These are phyloP conservation scores for Hypsibius dujardini DNA, from an alignment of 1,140 invertebrate species.

Conservation along the genomic window DNA sequence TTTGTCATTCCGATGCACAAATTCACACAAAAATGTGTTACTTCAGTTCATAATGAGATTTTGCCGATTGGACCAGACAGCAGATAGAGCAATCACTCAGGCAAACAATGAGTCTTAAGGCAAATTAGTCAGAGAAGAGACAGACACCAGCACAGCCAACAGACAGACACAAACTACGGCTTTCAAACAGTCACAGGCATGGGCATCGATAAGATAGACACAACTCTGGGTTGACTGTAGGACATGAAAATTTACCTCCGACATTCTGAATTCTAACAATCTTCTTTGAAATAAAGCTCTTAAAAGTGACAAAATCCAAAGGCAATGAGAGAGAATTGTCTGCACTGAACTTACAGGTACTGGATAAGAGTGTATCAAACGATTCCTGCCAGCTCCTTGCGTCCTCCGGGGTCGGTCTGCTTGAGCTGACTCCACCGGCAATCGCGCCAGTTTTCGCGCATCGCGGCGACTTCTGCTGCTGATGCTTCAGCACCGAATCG, in stretches of 20 bases:
- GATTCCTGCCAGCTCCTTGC: conserved; percentile 37
- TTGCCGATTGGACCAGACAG: too few species aligned
- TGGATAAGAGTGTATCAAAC: conserved; percentile 36
- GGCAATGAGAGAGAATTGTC: neutral
- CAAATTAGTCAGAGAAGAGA: too few species aligned
- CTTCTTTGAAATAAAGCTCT: neutral
- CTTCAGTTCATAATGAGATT: too few species aligned
- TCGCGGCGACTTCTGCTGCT: neutral
- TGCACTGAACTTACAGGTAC: conserved; percentile 36
- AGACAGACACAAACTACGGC: conserved; percentile 18
- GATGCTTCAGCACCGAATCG: neutral
- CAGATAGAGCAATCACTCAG: too few species aligned
- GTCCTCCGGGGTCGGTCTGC: conserved; percentile 35
- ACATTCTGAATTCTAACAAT: conserved; percentile 18
- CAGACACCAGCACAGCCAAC: too few species aligned
- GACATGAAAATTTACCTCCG: neutral
- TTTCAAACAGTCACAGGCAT: conserved; percentile 16
- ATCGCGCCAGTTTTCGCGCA: neutral
- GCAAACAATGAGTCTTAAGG: too few species aligned
- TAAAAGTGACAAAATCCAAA: neutral
- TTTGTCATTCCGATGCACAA: neutral
- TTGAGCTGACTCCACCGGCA: conserved; percentile 21
- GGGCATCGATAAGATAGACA: conserved; percentile 11
- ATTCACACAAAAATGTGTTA: neutral
- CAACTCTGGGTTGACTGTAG: neutral